These are phyloP conservation scores for Phyllotreta cruciferae DNA, from an alignment of 2,888 invertebrate genomes.

Conservation along the genomic window DNA sequence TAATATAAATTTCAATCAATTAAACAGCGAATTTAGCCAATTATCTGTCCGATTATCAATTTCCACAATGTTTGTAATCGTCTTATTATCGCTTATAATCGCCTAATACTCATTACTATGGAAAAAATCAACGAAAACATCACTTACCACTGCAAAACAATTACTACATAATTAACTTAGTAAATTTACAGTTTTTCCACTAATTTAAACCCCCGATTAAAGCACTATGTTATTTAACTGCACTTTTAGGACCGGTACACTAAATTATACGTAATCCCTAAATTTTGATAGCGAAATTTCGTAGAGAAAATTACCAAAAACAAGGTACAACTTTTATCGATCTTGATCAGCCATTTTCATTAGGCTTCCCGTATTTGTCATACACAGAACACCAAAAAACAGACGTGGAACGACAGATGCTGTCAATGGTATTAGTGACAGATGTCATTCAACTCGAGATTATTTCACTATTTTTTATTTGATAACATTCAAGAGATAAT, in stretches of 20 bases:
- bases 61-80: slow-evolving; percentile 2
- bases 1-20: slow-evolving; percentile 57
- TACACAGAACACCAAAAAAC: slow-evolving; percentile 14
- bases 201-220: slow-evolving; percentile 26
- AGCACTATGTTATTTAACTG: slow-evolving; percentile 31
- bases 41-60: background rate
- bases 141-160: slow-evolving; percentile 53
- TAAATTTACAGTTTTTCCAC: slow-evolving; percentile 26
- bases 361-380: slow-evolving; percentile 43
- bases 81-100: background rate
- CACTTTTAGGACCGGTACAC: slow-evolving; percentile 35
- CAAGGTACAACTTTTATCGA: slow-evolving; percentile 55
- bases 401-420: slow-evolving; percentile 8
- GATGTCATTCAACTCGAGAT: background rate
- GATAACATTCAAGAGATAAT: no score
- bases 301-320: slow-evolving; percentile 48
- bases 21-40: slow-evolving; percentile 6
- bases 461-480: no score
- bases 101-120: slow-evolving; percentile 10
- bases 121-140: slow-evolving; percentile 33
- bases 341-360: slow-evolving; percentile 55
- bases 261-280: slow-evolving; percentile 31
- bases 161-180: slow-evolving; percentile 50
- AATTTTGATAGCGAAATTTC: slow-evolving; percentile 45
- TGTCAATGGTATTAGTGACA: slow-evolving; percentile 14